phyloP scores from a whole-genome alignment of 2,888 invertebrate genomes.

The Noctuana brunneofusca region DNA sequence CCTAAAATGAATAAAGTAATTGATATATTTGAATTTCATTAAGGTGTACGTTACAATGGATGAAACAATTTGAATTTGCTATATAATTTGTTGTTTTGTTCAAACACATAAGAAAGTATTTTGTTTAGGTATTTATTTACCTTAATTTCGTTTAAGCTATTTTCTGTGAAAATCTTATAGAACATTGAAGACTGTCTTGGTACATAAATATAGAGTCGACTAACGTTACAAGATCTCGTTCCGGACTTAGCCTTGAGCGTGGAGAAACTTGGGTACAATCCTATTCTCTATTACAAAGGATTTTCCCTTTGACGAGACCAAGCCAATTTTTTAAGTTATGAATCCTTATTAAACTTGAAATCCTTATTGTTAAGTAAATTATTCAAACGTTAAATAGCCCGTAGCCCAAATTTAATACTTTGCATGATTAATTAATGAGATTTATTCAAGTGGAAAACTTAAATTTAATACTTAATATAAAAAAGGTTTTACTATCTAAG shows the following conservation, averaged over 20 bases:
- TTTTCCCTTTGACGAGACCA: conserved; percentile 46
- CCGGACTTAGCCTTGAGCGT: conserved; percentile 43
- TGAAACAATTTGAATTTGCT: too few species aligned
- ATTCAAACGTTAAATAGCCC: neutral
- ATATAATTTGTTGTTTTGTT: too few species aligned
- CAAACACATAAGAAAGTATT: too few species aligned
- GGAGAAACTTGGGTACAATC: conserved; percentile 46
- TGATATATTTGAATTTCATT: too few species aligned
- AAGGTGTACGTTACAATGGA: too few species aligned
- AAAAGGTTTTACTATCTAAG: too few species aligned
- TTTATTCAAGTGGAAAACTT: too few species aligned
- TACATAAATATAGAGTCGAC: conserved; percentile 15
- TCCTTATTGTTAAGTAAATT: conserved; percentile 1
- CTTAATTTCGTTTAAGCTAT: neutral
- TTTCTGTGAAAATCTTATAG: neutral
- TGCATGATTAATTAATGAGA: neutral
- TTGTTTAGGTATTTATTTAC: too few species aligned
- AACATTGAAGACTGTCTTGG: neutral
- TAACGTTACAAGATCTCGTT: conserved; percentile 28
- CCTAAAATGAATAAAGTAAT: too few species aligned
- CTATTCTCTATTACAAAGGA: conserved; percentile 48
- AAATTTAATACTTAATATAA: too few species aligned
- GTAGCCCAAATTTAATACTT: neutral
- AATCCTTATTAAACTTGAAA: conserved; percentile 46
- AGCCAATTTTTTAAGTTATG: conserved; percentile 49